Evolutionary conservation across 2,888 invertebrate genomes (phyloP).

Genomic region (Arge pagana): DNA sequence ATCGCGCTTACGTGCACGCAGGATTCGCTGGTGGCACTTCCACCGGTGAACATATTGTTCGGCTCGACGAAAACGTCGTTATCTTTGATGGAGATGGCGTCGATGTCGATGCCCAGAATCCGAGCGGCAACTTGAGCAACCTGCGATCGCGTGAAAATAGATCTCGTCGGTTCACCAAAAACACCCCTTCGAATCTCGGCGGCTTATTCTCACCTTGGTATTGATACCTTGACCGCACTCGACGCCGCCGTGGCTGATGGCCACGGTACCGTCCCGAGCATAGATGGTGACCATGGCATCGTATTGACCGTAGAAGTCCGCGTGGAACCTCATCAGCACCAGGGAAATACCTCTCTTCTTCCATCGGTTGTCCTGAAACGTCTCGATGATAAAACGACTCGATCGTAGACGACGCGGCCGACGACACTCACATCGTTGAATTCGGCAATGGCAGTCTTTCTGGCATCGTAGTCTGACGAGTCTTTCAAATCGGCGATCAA

Average conservation of each 20-base stretch:
- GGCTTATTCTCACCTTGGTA: slow-evolving; percentile 65
- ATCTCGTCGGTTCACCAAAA: too few species aligned
- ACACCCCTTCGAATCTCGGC: too few species aligned
- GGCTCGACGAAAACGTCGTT: slow-evolving; percentile 69
- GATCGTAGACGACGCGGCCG: too few species aligned
- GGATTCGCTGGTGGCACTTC: slow-evolving; percentile 74
- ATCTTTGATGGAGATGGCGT: slow-evolving; percentile 69
- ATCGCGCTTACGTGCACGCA: slow-evolving; percentile 56
- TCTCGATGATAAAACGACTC: too few species aligned
- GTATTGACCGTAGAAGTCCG: slow-evolving; percentile 61
- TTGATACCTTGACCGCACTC: slow-evolving; percentile 85
- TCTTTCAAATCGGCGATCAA: slow-evolving; percentile 65
- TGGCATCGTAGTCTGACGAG: slow-evolving; percentile 63
- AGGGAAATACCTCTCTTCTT: slow-evolving; percentile 75
- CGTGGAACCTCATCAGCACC: slow-evolving; percentile 71
- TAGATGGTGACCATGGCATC: slow-evolving; percentile 71
- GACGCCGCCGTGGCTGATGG: slow-evolving; percentile 72
- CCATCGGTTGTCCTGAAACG: slow-evolving; percentile 80
- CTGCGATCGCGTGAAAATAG: too few species aligned
- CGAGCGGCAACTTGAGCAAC: slow-evolving; percentile 77
- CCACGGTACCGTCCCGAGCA: slow-evolving; percentile 73
- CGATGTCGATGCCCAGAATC: slow-evolving; percentile 71
- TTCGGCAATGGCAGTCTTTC: slow-evolving; percentile 62
- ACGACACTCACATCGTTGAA: slow-evolving; percentile 67
- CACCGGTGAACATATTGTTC: slow-evolving; percentile 72